Conservation (phyloP, 2,888 invertebrate species). For the Idaea straminata region DNA sequence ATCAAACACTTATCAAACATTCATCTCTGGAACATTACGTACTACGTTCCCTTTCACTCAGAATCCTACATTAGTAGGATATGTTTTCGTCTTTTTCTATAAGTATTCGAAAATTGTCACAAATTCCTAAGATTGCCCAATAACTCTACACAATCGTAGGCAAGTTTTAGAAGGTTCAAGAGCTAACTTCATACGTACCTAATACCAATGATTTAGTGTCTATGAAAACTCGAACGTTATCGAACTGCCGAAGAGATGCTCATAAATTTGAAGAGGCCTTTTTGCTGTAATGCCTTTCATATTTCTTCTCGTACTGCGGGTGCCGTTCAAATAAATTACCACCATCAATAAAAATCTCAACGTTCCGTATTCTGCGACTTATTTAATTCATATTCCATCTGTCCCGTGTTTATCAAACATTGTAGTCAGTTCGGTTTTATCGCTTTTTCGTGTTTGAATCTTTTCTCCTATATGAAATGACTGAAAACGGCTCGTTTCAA, state of each 20-base stretch:
- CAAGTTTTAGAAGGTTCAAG: neutral
- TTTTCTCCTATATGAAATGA: slow-evolving; percentile 26
- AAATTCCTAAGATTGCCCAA: neutral
- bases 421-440: slow-evolving; percentile 35
- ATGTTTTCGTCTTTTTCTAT: neutral
- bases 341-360: slow-evolving; percentile 78
- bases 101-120: neutral
- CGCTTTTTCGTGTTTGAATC: slow-evolving; percentile 30
- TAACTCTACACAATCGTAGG: neutral
- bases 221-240: slow-evolving; percentile 54
- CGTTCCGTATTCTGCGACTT: slow-evolving; percentile 72
- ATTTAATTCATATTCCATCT: slow-evolving; percentile 79
- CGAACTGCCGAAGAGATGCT: slow-evolving; percentile 73
- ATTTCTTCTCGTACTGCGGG: slow-evolving; percentile 76
- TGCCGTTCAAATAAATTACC: slow-evolving; percentile 78
- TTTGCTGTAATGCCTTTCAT: slow-evolving; percentile 78
- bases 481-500: slow-evolving; percentile 20
- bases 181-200: neutral
- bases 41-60: no score
- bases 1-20: no score
- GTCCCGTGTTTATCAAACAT: slow-evolving; percentile 72
- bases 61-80: no score
- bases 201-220: slow-evolving; percentile 13
- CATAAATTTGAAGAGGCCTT: slow-evolving; percentile 77
- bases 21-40: no score